Base-by-base conservation (phyloP, 2,113 vertebrate species). In the Salvelinus sp. region DNA sequence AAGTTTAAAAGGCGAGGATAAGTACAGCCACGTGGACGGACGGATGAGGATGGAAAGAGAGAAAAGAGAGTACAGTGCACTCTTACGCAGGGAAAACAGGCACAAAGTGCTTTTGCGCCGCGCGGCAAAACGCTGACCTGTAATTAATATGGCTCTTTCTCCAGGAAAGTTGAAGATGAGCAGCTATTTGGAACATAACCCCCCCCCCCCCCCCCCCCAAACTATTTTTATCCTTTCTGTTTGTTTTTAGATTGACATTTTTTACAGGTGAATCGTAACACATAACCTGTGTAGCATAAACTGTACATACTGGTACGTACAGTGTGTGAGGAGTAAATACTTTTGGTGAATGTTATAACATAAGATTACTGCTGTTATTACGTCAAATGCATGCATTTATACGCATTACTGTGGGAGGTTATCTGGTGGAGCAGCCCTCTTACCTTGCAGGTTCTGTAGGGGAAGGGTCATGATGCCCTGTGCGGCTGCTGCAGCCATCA, bases 381-480 rank as follows among this genome's bases (percentile, higher is more conserved):
- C 12, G 3, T 18, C 14, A 54, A 13, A 54, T 54, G 48, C 48
- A 54, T 54, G 48, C 48, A 18, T 13, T 3, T 9, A 10, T 44
- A 44, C 3, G 14, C 12, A 54, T 54, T 4, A 54, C 14, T 18
- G 14, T 25, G 25, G 25, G 25, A 22, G 27, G 33, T 25, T 12
- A 58, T 14, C 30, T 38, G 18, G 23, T 27, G 44, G 57, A 6
- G 28, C 4, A 33, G 57, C 33, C 6, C 69, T 72, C 79, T 94
- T 94, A 98, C 98, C 97, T 99, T 99, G 98, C 94, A 99, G 92
- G 94, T 98, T 99, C 94, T 98, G 98, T 91, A 99, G 94, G 80
- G 98, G 98, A 87, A 99, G 95, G 22, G 97, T 97, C 96, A 99
- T 98, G 82, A 99, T 96, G 89, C 98, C 97, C 90, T 97, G 97